Percentiles rank a stretch among this genome's conserved stretches.
These are phyloP conservation scores for Cataglyphis livida DNA, from an alignment of 2,888 invertebrate genomes.

Conservation along the genomic window DNA sequence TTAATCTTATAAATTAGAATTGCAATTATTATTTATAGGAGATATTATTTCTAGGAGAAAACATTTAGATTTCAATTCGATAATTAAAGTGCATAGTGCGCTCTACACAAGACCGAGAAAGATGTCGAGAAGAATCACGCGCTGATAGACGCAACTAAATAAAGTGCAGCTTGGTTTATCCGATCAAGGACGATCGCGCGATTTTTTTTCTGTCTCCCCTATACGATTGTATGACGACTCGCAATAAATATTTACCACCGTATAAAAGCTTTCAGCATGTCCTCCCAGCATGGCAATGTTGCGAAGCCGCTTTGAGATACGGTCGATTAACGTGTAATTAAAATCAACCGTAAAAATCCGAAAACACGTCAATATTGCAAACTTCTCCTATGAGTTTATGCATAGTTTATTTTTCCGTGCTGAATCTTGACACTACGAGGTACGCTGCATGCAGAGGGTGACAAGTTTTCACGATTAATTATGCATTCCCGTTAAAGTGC, in stretches of 20 bases:
- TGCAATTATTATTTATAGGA: too few relatives aligned
- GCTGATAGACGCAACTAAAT: background rate
- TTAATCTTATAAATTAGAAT: slow-evolving; percentile 11
- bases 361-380: slow-evolving; percentile 19
- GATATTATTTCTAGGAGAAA: background rate
- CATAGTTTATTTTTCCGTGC: slow-evolving; percentile 16
- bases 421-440: background rate
- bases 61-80: slow-evolving; percentile 24
- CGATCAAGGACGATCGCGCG: background rate
- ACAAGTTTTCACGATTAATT: slow-evolving; percentile 46
- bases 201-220: background rate
- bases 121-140: background rate
- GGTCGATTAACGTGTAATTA: slow-evolving; percentile 42
- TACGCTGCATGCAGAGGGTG: background rate
- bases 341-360: slow-evolving; percentile 41
- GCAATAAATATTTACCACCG: slow-evolving; percentile 32
- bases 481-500: slow-evolving; percentile 43
- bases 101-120: background rate
- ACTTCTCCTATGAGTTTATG: slow-evolving; percentile 40
- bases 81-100: background rate
- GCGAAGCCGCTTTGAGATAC: slow-evolving; percentile 32
- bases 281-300: background rate
- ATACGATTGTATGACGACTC: background rate
- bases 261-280: slow-evolving; percentile 18
- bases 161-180: background rate